Evolutionary conservation across 2,113 vertebrate genomes (phyloP).

Genomic region (Elephas maximus): DNA sequence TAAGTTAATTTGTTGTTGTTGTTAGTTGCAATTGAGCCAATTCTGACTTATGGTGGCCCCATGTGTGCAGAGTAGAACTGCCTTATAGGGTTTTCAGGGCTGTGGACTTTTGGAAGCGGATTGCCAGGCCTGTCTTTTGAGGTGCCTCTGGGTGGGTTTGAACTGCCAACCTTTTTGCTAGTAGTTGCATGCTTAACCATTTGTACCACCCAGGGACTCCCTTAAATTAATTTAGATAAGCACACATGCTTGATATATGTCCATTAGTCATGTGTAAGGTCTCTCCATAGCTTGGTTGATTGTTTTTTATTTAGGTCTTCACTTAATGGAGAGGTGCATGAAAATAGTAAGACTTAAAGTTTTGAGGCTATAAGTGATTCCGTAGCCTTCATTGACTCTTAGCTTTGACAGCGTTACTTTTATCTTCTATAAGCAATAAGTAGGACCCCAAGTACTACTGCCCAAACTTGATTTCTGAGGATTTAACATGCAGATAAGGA

Average conservation of each 20-base stretch:
- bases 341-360: constrained; percentile 12
- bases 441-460: background rate
- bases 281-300: background rate
- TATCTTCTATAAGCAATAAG: background rate
- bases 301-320: constrained; percentile 36
- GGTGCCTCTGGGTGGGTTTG: too few relatives aligned
- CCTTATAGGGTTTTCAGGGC: background rate
- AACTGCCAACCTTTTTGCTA: too few relatives aligned
- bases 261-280: background rate
- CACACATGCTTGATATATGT: background rate
- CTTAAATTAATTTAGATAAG: background rate
- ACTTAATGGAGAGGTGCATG: background rate
- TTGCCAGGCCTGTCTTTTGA: background rate
- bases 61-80: background rate
- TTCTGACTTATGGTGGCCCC: background rate
- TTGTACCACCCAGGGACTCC: too few relatives aligned
- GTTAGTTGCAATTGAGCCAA: background rate
- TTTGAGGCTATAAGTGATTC: background rate
- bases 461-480: background rate
- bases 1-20: background rate
- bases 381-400: background rate
- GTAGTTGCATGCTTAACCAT: too few relatives aligned
- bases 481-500: background rate
- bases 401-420: background rate
- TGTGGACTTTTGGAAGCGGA: background rate